These are phyloP conservation scores for Diplosoma virens DNA, from an alignment of 23 tunicate genomes.

Conservation along the genomic window DNA sequence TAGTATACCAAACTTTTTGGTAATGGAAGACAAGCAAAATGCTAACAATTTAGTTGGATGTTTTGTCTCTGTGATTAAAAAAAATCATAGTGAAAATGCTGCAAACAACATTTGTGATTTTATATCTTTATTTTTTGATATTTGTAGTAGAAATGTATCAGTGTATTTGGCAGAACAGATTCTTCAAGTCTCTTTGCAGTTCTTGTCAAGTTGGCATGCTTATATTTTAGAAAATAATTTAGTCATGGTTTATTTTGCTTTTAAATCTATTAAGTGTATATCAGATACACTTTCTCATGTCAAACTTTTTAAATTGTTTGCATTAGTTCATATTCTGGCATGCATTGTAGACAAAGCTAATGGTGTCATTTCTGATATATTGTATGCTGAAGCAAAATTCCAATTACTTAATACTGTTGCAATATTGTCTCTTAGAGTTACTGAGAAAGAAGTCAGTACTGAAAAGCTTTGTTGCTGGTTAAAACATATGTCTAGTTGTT, in stretches of 20 bases:
- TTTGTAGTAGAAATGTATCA: not conserved
- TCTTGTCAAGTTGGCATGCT: not conserved
- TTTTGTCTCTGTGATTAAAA: not conserved
- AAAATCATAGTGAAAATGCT: not conserved
- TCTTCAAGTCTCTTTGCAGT: not conserved
- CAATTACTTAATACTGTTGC: not conserved
- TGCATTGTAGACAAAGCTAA: slow-evolving; percentile 1
- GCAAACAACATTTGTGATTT: not conserved
- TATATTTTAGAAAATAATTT: not conserved
- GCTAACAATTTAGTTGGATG: not conserved
- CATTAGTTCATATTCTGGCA: not conserved
- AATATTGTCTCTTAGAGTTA: not conserved
- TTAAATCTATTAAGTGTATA: not conserved
- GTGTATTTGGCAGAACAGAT: not conserved
- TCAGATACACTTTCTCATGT: not conserved
- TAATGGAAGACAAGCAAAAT: not conserved
- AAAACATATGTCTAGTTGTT: not conserved
- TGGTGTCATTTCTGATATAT: not conserved
- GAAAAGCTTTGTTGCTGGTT: not conserved
- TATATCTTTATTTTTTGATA: not conserved
- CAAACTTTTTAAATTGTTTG: not conserved
- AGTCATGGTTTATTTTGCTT: not conserved
- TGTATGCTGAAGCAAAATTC: not conserved
- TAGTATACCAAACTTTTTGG: not conserved
- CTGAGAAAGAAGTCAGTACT: not conserved